These are phyloP conservation scores for Nebria salina DNA, from an alignment of 2,888 invertebrate genomes.

Conservation along the genomic window DNA sequence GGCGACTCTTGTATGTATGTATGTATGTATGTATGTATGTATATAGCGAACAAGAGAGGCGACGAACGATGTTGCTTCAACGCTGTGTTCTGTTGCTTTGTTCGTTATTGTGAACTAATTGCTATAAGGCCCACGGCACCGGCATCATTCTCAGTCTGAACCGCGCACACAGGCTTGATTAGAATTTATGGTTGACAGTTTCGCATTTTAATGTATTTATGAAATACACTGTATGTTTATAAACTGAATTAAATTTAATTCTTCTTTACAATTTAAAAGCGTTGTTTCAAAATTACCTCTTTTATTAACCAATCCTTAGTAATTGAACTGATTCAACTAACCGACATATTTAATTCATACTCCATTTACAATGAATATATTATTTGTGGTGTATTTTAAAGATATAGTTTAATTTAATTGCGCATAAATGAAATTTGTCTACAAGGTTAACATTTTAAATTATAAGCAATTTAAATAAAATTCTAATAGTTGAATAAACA, in stretches of 20 bases:
- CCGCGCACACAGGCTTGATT: conserved; percentile 29
- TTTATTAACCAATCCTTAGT: too few relatives aligned
- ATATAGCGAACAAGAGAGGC: too few relatives aligned
- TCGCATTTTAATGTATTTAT: conserved; percentile 37
- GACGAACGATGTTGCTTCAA: conserved; percentile 29
- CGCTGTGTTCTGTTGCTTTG: conserved; percentile 4
- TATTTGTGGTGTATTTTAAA: too few relatives aligned
- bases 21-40: too few relatives aligned
- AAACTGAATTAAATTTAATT: conserved; percentile 44
- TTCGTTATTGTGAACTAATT: conserved; percentile 1
- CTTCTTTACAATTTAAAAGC: neutral
- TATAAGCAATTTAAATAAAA: too few relatives aligned
- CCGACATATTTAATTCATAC: too few relatives aligned
- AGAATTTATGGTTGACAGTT: conserved; percentile 41
- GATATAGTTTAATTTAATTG: too few relatives aligned
- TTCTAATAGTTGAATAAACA: too few relatives aligned
- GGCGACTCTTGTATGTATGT: neutral
- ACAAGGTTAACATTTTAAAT: too few relatives aligned
- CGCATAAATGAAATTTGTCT: too few relatives aligned
- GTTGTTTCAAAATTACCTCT: neutral
- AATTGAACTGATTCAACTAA: too few relatives aligned
- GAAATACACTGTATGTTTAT: neutral
- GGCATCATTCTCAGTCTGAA: neutral
- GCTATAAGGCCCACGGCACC: neutral
- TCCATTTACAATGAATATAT: too few relatives aligned